These are phyloP conservation scores for Ectemnius cavifrons DNA, from an alignment of 2,888 invertebrate genomes.

Conservation along the genomic window DNA sequence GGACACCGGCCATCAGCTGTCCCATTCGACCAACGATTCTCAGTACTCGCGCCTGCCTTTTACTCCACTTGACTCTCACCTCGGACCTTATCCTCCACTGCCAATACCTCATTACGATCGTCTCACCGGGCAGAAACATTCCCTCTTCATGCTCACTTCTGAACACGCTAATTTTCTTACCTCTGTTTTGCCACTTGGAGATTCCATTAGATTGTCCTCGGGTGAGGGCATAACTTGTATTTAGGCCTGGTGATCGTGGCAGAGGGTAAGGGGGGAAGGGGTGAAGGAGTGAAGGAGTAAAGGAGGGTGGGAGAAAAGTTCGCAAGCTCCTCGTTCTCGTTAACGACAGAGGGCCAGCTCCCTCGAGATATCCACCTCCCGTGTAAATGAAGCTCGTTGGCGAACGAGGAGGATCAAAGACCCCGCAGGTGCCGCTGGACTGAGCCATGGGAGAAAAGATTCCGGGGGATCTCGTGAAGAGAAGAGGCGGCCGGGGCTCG, in stretches of 20 bases:
- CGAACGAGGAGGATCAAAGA: constrained; percentile 60
- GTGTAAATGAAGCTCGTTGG: constrained; percentile 63
- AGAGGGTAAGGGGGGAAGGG: too few species aligned
- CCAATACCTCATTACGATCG: background rate
- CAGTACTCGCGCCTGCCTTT: constrained; percentile 6
- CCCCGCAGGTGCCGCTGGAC: constrained; percentile 46
- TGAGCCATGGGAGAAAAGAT: constrained; percentile 32
- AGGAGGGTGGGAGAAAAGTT: constrained; percentile 21
- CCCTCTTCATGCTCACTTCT: background rate
- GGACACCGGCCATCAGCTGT: constrained; percentile 75
- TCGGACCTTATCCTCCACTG: background rate
- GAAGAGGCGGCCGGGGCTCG: background rate
- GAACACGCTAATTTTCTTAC: background rate
- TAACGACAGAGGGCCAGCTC: constrained; percentile 39
- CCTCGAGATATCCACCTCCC: constrained; percentile 51
- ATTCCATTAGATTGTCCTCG: background rate
- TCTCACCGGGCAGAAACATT: background rate
- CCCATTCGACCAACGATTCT: constrained; percentile 65
- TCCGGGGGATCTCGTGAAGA: constrained; percentile 43
- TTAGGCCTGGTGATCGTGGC: too few species aligned
- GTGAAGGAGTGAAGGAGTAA: background rate
- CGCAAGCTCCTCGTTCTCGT: constrained; percentile 52
- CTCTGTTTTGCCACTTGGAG: background rate
- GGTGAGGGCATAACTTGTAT: too few species aligned
- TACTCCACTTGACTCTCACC: constrained; percentile 12